phyloP scores from a whole-genome alignment of 2,888 invertebrate species.

The Scaptomyza caliginosa region DNA sequence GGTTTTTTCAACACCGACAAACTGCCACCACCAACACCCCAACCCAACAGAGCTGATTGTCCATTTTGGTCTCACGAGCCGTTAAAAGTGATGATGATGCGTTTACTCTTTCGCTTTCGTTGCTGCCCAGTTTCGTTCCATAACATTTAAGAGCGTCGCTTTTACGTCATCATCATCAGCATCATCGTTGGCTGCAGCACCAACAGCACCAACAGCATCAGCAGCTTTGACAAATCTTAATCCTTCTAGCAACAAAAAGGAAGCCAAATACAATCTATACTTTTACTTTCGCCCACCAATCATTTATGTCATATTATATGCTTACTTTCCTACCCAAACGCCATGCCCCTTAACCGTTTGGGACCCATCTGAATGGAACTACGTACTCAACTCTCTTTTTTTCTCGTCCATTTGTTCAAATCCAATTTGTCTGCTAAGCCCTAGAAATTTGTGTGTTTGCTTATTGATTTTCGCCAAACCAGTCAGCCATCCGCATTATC shows the following conservation, averaged over 20 bases:
- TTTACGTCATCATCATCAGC: constrained; percentile 55
- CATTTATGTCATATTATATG: constrained; percentile 64
- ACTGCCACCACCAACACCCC: background rate
- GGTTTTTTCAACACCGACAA: constrained; percentile 1
- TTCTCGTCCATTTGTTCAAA: constrained; percentile 50
- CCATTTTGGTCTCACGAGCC: constrained; percentile 34
- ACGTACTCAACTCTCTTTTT: constrained; percentile 23
- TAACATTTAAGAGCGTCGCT: constrained; percentile 51
- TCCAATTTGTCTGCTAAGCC: constrained; percentile 80
- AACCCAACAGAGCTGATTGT: background rate
- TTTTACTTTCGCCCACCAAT: constrained; percentile 48
- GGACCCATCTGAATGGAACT: constrained; percentile 16
- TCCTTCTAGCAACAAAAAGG: constrained; percentile 29
- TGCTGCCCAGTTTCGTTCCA: constrained; percentile 22
- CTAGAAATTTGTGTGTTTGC: constrained; percentile 59
- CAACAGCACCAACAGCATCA: constrained; percentile 24
- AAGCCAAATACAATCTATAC: constrained; percentile 47
- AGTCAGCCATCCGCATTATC: constrained; percentile 21
- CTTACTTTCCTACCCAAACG: constrained; percentile 38
- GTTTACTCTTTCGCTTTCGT: constrained; percentile 64
- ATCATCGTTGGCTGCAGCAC: constrained; percentile 31
- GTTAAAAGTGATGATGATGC: constrained; percentile 77
- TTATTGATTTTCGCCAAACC: constrained; percentile 71
- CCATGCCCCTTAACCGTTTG: background rate
- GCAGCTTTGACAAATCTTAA: constrained; percentile 45